Base-by-base conservation (phyloP, 2,888 invertebrate species). In the Pharmacophagus antenor region DNA sequence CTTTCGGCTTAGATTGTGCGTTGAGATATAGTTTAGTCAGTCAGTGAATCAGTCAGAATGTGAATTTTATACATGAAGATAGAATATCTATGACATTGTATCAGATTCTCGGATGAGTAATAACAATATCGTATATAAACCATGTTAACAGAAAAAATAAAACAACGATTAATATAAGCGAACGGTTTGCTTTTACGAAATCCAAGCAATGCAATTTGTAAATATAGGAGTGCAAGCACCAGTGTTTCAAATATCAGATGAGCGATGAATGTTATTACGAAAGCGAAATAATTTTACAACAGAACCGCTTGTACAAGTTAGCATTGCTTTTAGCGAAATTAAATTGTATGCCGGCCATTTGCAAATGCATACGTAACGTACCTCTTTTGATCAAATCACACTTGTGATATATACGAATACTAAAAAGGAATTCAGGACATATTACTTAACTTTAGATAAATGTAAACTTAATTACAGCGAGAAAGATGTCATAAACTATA, bases 261-360 rank as follows among this genome's bases (percentile, higher is more conserved):
- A 10, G 27, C 44, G 22, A 47, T 52, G 41, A 15, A 50, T 42
- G 37, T 49, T 41, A 56, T 23, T 41, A 53, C 27, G 49, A 56
- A 56, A 20, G 25, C 41, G 42, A 42, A 50, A 42, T 56, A 25
- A 56, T 50, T 56, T 50, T 25, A 49, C 25, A 44, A 7, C 31
- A 31, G 47, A 47, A 31, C 46, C 50, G 25, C 44, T 56, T 49
- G 27, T n/a, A 22, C 17, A 37, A 15, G 17, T 23, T 44, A 3
- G 21, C 42, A 49, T 72, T 72, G 79, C 79, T 84, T 82, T 84
- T 75, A 82, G 73, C 71, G 69, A 75, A 82, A 84, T 84, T 82
- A 73, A 67, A 72, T 72, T 71, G 68, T 63, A 54, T 65, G 65
- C 67, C 68, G 64, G 67, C 63, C 65, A 63, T 59, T 67, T 56